Conservation (phyloP, 2,113 vertebrate genomes). For the Rhinogobius similis region DNA sequence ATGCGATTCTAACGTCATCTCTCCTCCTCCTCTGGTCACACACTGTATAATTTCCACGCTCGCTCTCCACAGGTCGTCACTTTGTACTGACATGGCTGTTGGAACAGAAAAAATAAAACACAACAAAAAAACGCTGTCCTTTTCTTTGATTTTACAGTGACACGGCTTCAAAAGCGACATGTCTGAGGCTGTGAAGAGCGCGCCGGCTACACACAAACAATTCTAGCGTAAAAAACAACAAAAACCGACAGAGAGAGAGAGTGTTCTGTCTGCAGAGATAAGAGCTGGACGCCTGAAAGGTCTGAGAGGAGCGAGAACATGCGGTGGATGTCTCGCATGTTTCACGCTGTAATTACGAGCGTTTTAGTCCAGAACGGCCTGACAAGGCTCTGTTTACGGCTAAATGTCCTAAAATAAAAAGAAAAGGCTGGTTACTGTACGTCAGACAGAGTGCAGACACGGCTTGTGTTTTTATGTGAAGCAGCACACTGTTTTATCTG, state of each 20-base stretch:
- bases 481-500: no score
- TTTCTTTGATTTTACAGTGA: conserved; percentile 30
- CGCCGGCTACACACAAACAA: conserved; percentile 44
- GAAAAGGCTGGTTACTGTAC: conserved; percentile 31
- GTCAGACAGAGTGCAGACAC: no score
- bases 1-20: neutral
- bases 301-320: conserved; percentile 38
- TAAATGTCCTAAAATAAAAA: conserved; percentile 49
- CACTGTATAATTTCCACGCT: conserved; percentile 16
- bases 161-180: conserved; percentile 28
- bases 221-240: conserved; percentile 32
- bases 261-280: conserved; percentile 49
- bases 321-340: no score
- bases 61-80: conserved; percentile 5
- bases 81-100: conserved; percentile 9
- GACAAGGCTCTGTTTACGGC: conserved; percentile 39
- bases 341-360: conserved; percentile 60
- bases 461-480: no score
- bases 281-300: conserved; percentile 55
- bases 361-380: conserved; percentile 41
- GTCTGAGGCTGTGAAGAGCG: conserved; percentile 28
- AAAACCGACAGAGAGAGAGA: conserved; percentile 24
- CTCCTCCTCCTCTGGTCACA: conserved; percentile 11
- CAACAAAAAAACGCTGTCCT: conserved; percentile 1
- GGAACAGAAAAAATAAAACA: neutral